Evolutionary conservation across 2,888 invertebrate species (phyloP).

Genomic region (Stictocephala bisonia): DNA sequence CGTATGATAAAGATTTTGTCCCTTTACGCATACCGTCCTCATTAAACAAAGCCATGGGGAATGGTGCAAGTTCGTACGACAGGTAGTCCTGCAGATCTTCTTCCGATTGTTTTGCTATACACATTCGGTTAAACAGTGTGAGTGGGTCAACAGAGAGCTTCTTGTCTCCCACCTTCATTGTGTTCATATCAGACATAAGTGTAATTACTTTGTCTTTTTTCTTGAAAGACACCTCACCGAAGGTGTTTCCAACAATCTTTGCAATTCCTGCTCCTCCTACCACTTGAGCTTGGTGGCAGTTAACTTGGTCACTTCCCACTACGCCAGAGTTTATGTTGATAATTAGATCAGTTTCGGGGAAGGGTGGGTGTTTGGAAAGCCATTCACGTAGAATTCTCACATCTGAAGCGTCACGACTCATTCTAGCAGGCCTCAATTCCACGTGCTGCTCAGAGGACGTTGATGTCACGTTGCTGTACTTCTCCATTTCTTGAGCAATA

Average conservation of each 20-base stretch:
- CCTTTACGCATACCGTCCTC: conserved; percentile 56
- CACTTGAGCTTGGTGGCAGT: conserved; percentile 60
- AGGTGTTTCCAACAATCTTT: conserved; percentile 21
- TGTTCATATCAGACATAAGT: conserved; percentile 16
- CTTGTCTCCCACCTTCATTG: conserved; percentile 49
- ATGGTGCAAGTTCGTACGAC: conserved; percentile 55
- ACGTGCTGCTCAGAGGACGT: conserved; percentile 56
- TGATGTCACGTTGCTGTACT: conserved; percentile 44
- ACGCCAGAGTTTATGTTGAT: conserved; percentile 59
- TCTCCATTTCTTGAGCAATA: conserved; percentile 48
- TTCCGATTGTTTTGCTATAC: conserved; percentile 53
- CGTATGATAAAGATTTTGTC: conserved; percentile 26
- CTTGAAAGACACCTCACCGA: conserved; percentile 56
- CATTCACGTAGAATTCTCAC: conserved; percentile 58
- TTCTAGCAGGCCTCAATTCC: conserved; percentile 59
- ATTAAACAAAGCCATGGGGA: conserved; percentile 53
- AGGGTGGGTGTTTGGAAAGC: conserved; percentile 51
- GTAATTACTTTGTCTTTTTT: conserved; percentile 60
- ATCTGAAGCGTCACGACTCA: conserved; percentile 60
- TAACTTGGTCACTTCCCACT: conserved; percentile 59
- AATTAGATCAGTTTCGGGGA: conserved; percentile 56
- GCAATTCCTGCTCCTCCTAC: conserved; percentile 54
- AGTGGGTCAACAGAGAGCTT: conserved; percentile 51
- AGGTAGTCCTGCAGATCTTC: conserved; percentile 52
- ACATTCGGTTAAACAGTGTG: conserved; percentile 55